Base-by-base conservation (phyloP, 1,140 invertebrate species). In the Phthorimaea operculella region DNA sequence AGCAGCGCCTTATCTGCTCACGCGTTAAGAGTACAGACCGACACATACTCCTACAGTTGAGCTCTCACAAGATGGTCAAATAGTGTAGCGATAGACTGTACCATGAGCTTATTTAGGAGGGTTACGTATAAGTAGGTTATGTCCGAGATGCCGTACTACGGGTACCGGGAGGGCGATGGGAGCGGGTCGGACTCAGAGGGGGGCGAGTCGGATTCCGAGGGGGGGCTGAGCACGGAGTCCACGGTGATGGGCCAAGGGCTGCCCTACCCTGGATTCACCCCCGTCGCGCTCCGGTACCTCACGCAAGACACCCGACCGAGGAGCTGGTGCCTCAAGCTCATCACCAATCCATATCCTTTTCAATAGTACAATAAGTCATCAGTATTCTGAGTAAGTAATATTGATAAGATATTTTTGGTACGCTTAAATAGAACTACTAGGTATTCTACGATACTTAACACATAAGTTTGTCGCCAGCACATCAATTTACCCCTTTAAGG, bases 341-440 rank as follows among this genome's bases (percentile, higher is more conserved):
- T 98, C 85, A 97, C 96, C 48, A 98, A 98, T 92, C 96, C 96
- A 97, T 98, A 98, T 98, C 96, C 96, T 97, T 97, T 97, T 91
- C 74, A 83, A 85, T 72, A 69, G 4, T 15, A 14, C 8, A 12
- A 39, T n/a, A n/a, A n/a, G n/a, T n/a, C n/a, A n/a, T 39, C 21
- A 28, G 21, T 28, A 28, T 28, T 28, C 2, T n/a, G n/a, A n/a
- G n/a, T n/a, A n/a, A n/a, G n/a, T n/a, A n/a, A n/a, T n/a, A n/a
- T n/a, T n/a, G n/a, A n/a, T n/a, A n/a, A n/a, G n/a, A n/a, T n/a
- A n/a, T n/a, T n/a, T n/a, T n/a, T n/a, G n/a, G n/a, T n/a, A n/a
- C n/a, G n/a, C n/a, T n/a, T n/a, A n/a, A n/a, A n/a, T n/a, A n/a
- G n/a, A n/a, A n/a, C n/a, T n/a, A n/a, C n/a, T n/a, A n/a, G n/a